phyloP scores from a whole-genome alignment of 2,888 invertebrate genomes.

The Drosophila longiperda region DNA sequence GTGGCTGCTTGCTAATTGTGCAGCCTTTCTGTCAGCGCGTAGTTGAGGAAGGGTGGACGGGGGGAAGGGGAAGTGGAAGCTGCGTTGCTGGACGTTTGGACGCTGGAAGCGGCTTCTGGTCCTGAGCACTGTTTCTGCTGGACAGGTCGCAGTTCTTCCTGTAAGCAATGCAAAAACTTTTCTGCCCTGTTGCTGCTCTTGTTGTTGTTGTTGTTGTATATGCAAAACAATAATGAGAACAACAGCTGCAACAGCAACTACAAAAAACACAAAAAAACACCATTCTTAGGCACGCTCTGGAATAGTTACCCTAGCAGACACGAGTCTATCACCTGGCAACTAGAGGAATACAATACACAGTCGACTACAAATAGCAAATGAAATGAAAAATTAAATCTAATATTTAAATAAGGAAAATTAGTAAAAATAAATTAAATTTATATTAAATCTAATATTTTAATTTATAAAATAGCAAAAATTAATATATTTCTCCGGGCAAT shows the following conservation, averaged over 20 bases:
- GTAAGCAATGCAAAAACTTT: slow-evolving; percentile 55
- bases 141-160: slow-evolving; percentile 37
- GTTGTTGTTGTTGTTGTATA: slow-evolving; percentile 35
- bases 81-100: neutral
- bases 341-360: too few species aligned
- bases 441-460: neutral
- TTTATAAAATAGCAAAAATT: neutral
- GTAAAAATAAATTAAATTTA: neutral
- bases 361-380: neutral
- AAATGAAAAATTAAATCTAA: neutral
- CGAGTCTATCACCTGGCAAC: neutral
- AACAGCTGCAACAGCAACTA: slow-evolving; percentile 25
- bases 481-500: neutral
- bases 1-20: slow-evolving; percentile 67
- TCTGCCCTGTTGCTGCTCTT: slow-evolving; percentile 24
- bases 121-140: slow-evolving; percentile 37
- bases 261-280: slow-evolving; percentile 3
- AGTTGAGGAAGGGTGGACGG: neutral
- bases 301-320: neutral
- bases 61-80: neutral
- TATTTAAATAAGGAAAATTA: neutral
- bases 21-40: slow-evolving; percentile 3
- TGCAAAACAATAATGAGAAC: slow-evolving; percentile 39
- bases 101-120: slow-evolving; percentile 14
- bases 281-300: neutral